Percentiles rank a stretch among this genome's conserved stretches.
Evolutionary conservation across 2,113 vertebrate genomes (phyloP).

Genomic region (Eulacestoma nigropectus): DNA sequence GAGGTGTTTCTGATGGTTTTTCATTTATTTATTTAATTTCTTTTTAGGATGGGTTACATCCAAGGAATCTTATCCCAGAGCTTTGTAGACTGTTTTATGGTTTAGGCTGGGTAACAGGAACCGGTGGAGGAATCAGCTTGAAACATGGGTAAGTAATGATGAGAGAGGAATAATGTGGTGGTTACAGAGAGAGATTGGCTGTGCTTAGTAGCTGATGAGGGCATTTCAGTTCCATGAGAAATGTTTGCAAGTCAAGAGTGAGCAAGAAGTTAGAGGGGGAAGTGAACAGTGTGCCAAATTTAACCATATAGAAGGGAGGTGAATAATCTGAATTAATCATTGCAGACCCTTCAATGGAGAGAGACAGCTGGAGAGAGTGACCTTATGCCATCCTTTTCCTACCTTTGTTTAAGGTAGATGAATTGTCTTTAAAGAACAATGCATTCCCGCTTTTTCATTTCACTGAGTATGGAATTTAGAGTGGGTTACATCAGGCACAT

Average conservation of each 20-base stretch:
- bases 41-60: constrained; percentile 85
- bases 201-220: neutral
- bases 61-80: constrained; percentile 88
- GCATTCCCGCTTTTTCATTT: neutral
- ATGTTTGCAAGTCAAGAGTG: neutral
- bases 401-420: neutral
- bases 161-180: neutral
- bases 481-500: neutral
- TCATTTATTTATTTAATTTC: neutral
- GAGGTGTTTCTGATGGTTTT: neutral
- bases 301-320: neutral
- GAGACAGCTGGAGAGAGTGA: neutral
- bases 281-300: neutral
- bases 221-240: neutral
- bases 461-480: neutral
- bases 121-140: constrained; percentile 92
- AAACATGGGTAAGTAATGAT: constrained; percentile 80
- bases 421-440: neutral
- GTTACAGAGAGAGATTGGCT: neutral
- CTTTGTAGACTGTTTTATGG: constrained; percentile 91
- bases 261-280: neutral
- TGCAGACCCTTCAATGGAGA: neutral
- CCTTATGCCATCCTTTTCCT: neutral
- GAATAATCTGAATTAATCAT: neutral
- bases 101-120: constrained; percentile 95